phyloP scores from a whole-genome alignment of 37 sponge, comb jelly and placozoan genomes.

The Chondrosia reniformis region DNA sequence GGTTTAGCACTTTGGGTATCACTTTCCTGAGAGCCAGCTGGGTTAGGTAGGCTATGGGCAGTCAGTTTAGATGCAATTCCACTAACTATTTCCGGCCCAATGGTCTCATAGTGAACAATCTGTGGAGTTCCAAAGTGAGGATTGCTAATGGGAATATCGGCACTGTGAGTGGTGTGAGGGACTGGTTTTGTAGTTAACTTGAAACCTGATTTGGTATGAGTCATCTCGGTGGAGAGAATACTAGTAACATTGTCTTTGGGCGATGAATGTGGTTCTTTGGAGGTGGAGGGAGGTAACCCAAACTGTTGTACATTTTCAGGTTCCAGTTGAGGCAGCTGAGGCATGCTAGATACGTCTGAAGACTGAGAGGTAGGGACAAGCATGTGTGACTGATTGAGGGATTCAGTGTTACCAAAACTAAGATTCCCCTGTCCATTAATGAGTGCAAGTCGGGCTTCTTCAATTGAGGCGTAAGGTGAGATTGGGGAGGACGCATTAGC shows the following conservation, averaged over 20 bases:
- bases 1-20: too few relatives aligned
- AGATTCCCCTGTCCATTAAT: not conserved
- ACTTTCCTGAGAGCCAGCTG: not conserved
- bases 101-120: not conserved
- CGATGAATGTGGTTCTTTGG: not conserved
- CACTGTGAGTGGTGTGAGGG: not conserved
- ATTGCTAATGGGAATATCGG: not conserved
- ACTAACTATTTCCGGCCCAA: not conserved
- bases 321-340: not conserved
- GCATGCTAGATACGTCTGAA: not conserved
- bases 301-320: too few relatives aligned
- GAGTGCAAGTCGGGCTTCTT: not conserved
- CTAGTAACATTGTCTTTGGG: not conserved
- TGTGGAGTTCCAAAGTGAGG: not conserved
- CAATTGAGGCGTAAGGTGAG: conserved; percentile 11
- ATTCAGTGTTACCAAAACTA: too few relatives aligned
- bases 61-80: not conserved
- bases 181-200: not conserved
- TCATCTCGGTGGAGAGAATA: not conserved
- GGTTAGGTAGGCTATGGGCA: not conserved
- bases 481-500: not conserved
- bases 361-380: not conserved
- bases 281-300: too few relatives aligned
- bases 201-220: not conserved
- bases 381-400: not conserved